Base-by-base conservation (phyloP, 2,113 vertebrate species). In the Ursus arctos region DNA sequence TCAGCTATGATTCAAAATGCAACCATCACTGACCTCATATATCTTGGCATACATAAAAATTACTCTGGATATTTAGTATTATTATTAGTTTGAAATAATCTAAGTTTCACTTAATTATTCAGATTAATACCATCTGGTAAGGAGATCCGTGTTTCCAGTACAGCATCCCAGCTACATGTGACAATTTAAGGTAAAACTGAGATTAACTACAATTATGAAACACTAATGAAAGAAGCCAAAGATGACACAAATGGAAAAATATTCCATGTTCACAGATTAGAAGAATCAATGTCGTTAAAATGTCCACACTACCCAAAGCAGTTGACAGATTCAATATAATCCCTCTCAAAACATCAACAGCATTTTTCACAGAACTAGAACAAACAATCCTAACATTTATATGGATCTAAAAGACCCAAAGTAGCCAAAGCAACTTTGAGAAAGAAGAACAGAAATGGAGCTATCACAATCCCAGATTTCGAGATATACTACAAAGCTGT, bases 111-210 rank as follows among this genome's bases (percentile, higher is more conserved):
- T 2, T 24, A 24, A 49, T 16, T 21, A 51, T n/a, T 51, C 33
- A 51, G 33, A 9, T 33, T 36, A 36, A 22, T 6, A 43, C 18
- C 10, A 9, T 3, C n/a, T 26, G 15, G 18, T 49, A n/a, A 84
- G 40, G 31, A 74, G 6, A 33, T 8, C 9, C 11, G 2, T 10
- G 6, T 51, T 12, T 15, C 7, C 5, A 16, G 0, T 4, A 28
- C 0, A 19, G 4, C 4, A 28, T 15, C 3, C 6, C 5, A n/a
- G 61, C 1, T n/a, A 67, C 4, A 6, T 21, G 47, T 7, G 49
- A 8, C 7, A 57, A 6, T 49, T 40, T 43, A 51, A 76, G 12
- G 8, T 14, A 15, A 49, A 47, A n/a, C 13, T 8, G 24, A 24
- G 15, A 79, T 47, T 33, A 31, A 49, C 22, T 16, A 31, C 33